Conservation (phyloP, 2,888 invertebrate genomes). For the Drosophila tripunctata region DNA sequence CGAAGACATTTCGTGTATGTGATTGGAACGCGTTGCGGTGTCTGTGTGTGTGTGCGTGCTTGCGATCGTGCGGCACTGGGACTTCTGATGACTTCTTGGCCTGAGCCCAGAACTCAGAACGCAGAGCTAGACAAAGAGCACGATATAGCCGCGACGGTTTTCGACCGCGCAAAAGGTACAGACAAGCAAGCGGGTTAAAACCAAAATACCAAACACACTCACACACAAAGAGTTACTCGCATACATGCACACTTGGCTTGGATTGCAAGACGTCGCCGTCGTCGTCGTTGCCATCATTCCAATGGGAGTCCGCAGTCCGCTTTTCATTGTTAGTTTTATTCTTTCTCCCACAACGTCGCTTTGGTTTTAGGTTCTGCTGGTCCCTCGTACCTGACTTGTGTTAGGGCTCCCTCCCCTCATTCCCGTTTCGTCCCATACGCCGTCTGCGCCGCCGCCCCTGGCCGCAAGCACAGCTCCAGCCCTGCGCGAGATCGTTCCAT, state of each 20-base stretch:
- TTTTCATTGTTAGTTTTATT: slow-evolving; percentile 77
- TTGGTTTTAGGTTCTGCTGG: slow-evolving; percentile 62
- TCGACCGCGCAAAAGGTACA: slow-evolving; percentile 61
- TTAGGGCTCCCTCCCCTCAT: slow-evolving; percentile 33
- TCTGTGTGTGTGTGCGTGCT: slow-evolving; percentile 16
- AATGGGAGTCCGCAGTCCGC: slow-evolving; percentile 68
- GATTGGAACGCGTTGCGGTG: slow-evolving; percentile 51
- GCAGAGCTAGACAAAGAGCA: slow-evolving; percentile 71
- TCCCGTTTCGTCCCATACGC: neutral
- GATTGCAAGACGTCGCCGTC: slow-evolving; percentile 49
- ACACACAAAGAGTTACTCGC: slow-evolving; percentile 14
- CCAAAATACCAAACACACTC: slow-evolving; percentile 54
- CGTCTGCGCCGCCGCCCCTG: slow-evolving; percentile 9
- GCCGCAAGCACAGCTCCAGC: slow-evolving; percentile 31
- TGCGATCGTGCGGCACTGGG: slow-evolving; percentile 44
- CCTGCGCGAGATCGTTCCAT: slow-evolving; percentile 68
- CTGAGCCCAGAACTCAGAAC: slow-evolving; percentile 33
- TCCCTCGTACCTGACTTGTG: slow-evolving; percentile 52
- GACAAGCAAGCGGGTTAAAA: slow-evolving; percentile 69
- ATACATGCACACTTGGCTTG: slow-evolving; percentile 30
- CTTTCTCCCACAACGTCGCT: slow-evolving; percentile 74
- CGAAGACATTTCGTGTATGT: slow-evolving; percentile 61
- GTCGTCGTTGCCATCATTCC: slow-evolving; percentile 64
- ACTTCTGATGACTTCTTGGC: slow-evolving; percentile 59
- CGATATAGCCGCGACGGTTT: slow-evolving; percentile 59